Conservation (phyloP, 2,113 vertebrate genomes). For the Pandion haliaetus region DNA sequence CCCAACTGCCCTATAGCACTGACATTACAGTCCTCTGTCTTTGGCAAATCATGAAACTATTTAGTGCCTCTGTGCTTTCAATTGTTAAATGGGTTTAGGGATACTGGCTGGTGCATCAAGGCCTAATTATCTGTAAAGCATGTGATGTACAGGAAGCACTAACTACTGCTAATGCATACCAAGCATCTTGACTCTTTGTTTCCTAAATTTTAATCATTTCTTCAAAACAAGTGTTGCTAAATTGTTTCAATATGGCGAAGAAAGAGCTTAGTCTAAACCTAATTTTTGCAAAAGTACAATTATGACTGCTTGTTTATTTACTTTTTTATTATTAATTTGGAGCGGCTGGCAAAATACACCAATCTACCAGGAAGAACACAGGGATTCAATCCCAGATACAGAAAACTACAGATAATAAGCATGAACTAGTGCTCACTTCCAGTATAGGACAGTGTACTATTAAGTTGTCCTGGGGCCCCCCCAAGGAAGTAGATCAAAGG, state of each 20-base stretch:
- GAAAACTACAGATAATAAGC: not conserved
- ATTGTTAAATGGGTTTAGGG: not conserved
- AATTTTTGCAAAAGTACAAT: not conserved
- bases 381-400: not conserved
- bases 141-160: rapidly evolving
- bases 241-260: not conserved
- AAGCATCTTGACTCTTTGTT: not conserved
- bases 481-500: not conserved
- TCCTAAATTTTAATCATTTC: not conserved
- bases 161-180: not conserved
- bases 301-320: conserved; percentile 5
- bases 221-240: not conserved
- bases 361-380: not conserved
- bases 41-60: not conserved
- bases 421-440: not conserved
- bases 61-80: not conserved
- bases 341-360: not conserved
- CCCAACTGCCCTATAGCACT: not conserved
- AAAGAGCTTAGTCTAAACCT: not conserved
- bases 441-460: not conserved
- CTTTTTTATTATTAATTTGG: not conserved
- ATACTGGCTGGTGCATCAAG: not conserved
- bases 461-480: not conserved
- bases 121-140: not conserved
- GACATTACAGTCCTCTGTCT: not conserved